These are phyloP conservation scores for Metacarcinus magister DNA, from an alignment of 2,888 invertebrate genomes.

Conservation along the genomic window DNA sequence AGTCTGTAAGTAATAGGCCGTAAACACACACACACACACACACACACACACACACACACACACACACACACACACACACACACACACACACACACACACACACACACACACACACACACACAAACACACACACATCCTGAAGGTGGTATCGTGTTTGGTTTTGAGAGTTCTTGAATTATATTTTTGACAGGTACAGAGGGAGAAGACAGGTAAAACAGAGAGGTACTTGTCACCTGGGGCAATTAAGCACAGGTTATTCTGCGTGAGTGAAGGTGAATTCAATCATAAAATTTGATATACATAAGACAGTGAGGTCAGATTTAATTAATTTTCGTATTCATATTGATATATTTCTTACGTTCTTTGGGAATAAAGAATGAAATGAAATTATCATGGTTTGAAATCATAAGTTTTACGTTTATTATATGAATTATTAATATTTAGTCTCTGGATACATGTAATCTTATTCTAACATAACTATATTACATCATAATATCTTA, in stretches of 20 bases:
- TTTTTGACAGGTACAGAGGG: neutral
- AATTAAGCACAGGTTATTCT: conserved; percentile 6
- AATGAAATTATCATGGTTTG: too few species aligned
- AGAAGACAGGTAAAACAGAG: neutral
- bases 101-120: conserved; percentile 27
- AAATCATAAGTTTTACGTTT: too few species aligned
- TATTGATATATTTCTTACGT: neutral
- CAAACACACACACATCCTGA: neutral
- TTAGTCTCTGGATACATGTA: too few species aligned
- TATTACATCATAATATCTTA: neutral
- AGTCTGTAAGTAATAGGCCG: conserved; percentile 3
- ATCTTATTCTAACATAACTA: too few species aligned
- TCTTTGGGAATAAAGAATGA: too few species aligned
- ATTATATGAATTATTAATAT: too few species aligned
- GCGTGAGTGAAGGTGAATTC: neutral
- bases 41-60: conserved; percentile 29
- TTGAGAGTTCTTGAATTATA: neutral
- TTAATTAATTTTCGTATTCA: neutral
- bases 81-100: conserved; percentile 35
- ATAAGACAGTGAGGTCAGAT: neutral
- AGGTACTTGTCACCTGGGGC: neutral
- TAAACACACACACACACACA: conserved; percentile 17
- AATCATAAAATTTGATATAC: neutral
- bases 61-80: conserved; percentile 29
- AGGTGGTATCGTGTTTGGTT: neutral